Evolutionary conservation across 1,140 invertebrate genomes (phyloP).

Genomic region (Drosophila pallidifrons): DNA sequence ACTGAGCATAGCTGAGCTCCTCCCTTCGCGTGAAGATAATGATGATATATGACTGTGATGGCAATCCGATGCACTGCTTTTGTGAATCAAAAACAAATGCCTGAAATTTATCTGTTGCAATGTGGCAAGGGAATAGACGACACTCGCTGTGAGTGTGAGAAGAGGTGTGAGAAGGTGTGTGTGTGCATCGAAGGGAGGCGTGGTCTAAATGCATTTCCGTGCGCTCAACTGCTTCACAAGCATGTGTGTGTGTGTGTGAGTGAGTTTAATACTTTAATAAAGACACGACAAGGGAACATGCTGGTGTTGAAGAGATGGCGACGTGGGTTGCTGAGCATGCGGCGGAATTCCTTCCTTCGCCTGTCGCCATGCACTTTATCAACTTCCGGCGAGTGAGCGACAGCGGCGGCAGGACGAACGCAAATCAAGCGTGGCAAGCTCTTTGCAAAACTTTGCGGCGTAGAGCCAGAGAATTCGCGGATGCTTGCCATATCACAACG

Average conservation of each 20-base stretch:
- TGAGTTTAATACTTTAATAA: constrained; percentile 76
- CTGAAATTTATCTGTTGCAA: constrained; percentile 42
- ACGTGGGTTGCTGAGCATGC: constrained; percentile 39
- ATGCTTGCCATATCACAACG: constrained; percentile 63
- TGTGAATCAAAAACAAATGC: constrained; percentile 50
- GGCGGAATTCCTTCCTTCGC: constrained; percentile 65
- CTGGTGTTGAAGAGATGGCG: constrained; percentile 1
- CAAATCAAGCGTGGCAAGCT: constrained; percentile 72
- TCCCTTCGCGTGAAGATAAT: constrained; percentile 16
- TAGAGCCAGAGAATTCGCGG: constrained; percentile 41
- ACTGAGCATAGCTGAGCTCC: not conserved
- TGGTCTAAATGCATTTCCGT: constrained; percentile 72
- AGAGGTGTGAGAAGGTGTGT: not conserved
- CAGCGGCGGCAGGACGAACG: constrained; percentile 37
- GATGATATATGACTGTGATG: constrained; percentile 40
- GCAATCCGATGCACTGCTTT: constrained; percentile 20
- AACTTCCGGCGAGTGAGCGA: constrained; percentile 77
- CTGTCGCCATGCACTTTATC: constrained; percentile 74
- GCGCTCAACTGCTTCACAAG: constrained; percentile 23
- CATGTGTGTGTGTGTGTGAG: constrained; percentile 36
- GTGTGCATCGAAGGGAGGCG: constrained; percentile 18
- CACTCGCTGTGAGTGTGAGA: not conserved
- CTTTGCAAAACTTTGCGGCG: constrained; percentile 56
- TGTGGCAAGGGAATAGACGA: not conserved
- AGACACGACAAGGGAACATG: constrained; percentile 55